A percentile compares a stretch with the other conserved stretches of the same genome.
Conservation (phyloP, 1,140 invertebrate genomes). For the Hyphantria cunea region DNA sequence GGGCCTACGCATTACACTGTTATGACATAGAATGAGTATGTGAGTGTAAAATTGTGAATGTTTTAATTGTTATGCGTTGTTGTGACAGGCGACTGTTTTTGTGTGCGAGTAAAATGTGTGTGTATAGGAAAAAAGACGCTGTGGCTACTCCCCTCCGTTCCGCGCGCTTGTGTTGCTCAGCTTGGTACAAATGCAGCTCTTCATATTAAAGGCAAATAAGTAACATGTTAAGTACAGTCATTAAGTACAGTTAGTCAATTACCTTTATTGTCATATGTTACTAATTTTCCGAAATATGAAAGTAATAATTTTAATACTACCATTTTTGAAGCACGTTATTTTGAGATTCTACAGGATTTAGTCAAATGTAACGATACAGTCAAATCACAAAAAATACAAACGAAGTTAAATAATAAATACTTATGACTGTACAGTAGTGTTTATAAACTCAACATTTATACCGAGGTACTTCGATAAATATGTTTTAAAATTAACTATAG, state of each 20-base stretch:
- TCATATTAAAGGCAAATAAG: neutral
- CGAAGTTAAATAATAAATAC: neutral
- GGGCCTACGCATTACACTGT: no score
- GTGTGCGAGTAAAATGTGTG: no score
- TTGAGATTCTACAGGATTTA: conserved; percentile 39
- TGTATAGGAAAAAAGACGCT: no score
- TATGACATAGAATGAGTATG: no score
- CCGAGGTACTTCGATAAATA: conserved; percentile 45
- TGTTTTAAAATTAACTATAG: conserved; percentile 52
- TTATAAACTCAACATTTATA: conserved; percentile 17
- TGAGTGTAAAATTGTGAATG: no score
- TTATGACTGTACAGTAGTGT: neutral
- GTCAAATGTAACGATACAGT: neutral
- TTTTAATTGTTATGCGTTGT: no score
- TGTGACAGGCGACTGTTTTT: no score
- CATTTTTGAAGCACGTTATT: neutral
- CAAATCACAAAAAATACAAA: neutral
- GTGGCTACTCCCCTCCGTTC: no score
- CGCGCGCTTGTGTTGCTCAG: no score
- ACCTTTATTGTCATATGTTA: no score
- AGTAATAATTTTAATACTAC: neutral
- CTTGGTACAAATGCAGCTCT: conserved; percentile 36
- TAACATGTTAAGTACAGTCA: conserved; percentile 20
- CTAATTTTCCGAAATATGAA: neutral
- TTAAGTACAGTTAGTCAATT: no score